Base-by-base conservation (phyloP, 2,888 invertebrate genomes). In the Drosophila neutralis region DNA sequence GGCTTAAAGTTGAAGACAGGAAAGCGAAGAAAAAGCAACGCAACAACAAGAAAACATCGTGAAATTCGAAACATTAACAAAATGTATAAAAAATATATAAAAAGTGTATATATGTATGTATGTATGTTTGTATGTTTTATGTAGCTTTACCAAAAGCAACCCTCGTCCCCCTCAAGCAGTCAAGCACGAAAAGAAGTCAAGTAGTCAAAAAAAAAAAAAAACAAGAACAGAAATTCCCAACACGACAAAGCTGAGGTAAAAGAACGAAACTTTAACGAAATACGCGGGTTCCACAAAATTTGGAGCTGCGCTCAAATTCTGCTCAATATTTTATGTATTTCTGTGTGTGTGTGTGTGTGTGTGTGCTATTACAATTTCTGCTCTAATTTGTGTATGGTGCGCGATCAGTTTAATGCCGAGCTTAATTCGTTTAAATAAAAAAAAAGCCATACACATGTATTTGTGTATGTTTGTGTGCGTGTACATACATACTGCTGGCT, bases 361-460 rank as follows among this genome's bases (percentile, higher is more conserved):
- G 57, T 48, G 27, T 69, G 57, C 69, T 72, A 31, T 53, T 6
- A 53, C 60, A 61, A 78, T 78, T 75, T 75, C 52, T 82, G 82
- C 74, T 82, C 80, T 76, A 88, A 69, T 78, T 86, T 81, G 56
- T 66, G 69, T 53, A 56, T 64, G 62, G 45, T 71, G 65, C 45
- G 59, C 73, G 86, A 83, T 83, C 88, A 74, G 63, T 76, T 76
- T 78, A 83, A 78, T 83, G 63, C 60, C 68, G 58, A 83, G 73
- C 83, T 82, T 85, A 80, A 80, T 78, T 78, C 69, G 64, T 75
- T 81, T 64, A 74, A 81, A 71, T 72, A 75, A 66, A 48, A 31
- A 21, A 45, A 59, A 13, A 42, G 33, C 7, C 24, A 54, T 40
- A 57, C 27, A 54, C 27, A 29, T 38, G 21, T 15, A 21, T n/a